Conservation (phyloP, 2,113 vertebrate species). For the Aramus guarauna region DNA sequence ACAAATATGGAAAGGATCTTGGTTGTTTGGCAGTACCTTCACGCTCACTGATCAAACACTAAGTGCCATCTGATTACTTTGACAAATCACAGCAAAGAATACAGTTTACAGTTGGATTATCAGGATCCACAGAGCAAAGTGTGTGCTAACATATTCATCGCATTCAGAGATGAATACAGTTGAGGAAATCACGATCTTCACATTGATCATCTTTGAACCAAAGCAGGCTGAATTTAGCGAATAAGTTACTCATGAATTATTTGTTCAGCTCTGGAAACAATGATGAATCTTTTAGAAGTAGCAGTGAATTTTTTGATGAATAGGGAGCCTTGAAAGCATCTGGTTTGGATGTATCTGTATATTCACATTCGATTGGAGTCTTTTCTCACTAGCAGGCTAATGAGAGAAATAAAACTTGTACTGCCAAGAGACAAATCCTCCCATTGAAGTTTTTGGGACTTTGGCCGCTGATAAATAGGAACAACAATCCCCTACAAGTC, state of each 20-base stretch:
- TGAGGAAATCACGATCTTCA: conserved; percentile 29
- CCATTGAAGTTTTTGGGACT: neutral
- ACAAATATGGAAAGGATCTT: neutral
- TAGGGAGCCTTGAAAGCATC: neutral
- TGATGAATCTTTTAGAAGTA: conserved; percentile 26
- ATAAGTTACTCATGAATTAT: conserved; percentile 38
- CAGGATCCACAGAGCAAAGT: conserved; percentile 47
- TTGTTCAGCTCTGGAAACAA: conserved; percentile 50
- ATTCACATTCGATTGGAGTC: neutral
- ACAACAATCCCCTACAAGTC: neutral
- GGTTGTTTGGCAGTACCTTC: conserved; percentile 18
- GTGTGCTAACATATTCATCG: conserved; percentile 18
- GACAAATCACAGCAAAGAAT: conserved; percentile 44
- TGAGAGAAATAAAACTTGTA: neutral
- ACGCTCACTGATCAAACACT: conserved; percentile 13
- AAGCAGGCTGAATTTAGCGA: conserved; percentile 34
- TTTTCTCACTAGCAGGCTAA: neutral
- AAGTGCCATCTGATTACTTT: conserved; percentile 35
- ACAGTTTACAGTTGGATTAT: conserved; percentile 34
- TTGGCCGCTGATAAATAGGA: neutral
- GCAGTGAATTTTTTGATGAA: neutral
- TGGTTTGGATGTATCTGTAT: neutral
- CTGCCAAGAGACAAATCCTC: neutral
- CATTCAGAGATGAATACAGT: conserved; percentile 8
- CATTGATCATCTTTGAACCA: conserved; percentile 25